Evolutionary conservation across 2,797 vertebrate genomes (phyloP), one percentile per base, ranked within the genome.

Genomic region (Gymnothorax reevesii): DNA sequence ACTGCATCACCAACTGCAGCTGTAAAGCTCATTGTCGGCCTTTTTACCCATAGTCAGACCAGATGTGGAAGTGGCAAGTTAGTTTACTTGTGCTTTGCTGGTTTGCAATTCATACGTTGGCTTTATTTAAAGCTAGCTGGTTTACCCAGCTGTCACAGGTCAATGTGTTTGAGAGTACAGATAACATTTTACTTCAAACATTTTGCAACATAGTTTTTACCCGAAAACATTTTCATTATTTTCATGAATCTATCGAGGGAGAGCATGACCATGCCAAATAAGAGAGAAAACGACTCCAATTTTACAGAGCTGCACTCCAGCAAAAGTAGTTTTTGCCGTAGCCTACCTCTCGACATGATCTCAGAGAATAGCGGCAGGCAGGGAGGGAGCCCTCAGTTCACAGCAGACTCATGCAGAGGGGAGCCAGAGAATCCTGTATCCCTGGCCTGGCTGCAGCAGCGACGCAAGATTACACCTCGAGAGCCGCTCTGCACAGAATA

Each of bases 381-480:
- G 82, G 84, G 83, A 71, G 85, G 77, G 73, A 87, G 88, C 77
- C 57, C 62, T 7, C 42, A 49, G 57, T 60, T 73, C 54, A 52
- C 64, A 8, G 54, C 62, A 82, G 62, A 83, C 52, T 49, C 25
- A 64, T 2, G 82, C 57, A 52, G 66, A 73, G 25, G 85, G 75
- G 75, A 15, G 57, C 75, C 64, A 25, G 85, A 86, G 82, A 88
- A 90, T 83, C 88, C 86, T 69, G 87, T 80, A 87, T 89, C 87
- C 84, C 84, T n/a, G 83, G 90, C 88, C 87, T 69, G 25, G 88
- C 87, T 85, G 86, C 88, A 60, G 75, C 71, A 10, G 75, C 73
- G 84, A 90, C 85, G 86, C 60, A 77, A 88, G 89, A 90, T 92
- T 90, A 90, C 89, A 88, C 87, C 85, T 88, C 85, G 88, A 90